phyloP scores from a whole-genome alignment of 2,888 invertebrate species.

The Pilophorus perplexus region DNA sequence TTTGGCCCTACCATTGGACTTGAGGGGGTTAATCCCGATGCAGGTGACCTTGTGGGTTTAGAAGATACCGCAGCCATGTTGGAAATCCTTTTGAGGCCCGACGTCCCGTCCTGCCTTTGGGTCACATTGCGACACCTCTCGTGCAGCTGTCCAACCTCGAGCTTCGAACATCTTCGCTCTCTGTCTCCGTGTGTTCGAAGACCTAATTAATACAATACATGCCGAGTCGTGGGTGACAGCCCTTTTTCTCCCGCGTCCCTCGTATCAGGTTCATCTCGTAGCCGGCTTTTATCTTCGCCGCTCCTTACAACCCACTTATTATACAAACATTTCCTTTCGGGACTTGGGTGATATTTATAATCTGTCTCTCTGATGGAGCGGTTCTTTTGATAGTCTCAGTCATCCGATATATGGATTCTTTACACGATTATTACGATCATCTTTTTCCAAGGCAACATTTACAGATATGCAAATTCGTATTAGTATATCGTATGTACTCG shows the following conservation, averaged over 20 bases:
- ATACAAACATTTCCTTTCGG: constrained; percentile 35
- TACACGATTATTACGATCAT: constrained; percentile 21
- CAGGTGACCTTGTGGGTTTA: too few species aligned
- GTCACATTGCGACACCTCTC: not conserved
- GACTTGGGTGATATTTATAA: constrained; percentile 24
- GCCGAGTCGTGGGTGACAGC: constrained; percentile 19
- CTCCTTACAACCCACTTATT: constrained; percentile 34
- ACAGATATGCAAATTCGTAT: too few species aligned
- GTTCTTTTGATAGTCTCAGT: constrained; percentile 28
- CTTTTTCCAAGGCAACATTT: too few species aligned
- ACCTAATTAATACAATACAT: constrained; percentile 28
- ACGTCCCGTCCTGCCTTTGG: not conserved
- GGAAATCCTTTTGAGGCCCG: not conserved
- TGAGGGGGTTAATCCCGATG: too few species aligned
- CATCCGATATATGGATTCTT: not conserved
- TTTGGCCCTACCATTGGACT: too few species aligned
- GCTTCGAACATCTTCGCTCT: not conserved
- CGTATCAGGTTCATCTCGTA: constrained; percentile 33
- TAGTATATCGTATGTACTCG: too few species aligned
- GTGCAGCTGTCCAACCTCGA: constrained; percentile 5
- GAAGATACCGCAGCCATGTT: not conserved
- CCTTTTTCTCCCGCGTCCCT: not conserved
- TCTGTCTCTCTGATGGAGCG: constrained; percentile 28
- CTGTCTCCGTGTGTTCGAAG: not conserved
- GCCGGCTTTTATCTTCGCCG: constrained; percentile 23